Evolutionary conservation across 2,113 vertebrate genomes (phyloP).

Genomic region (Oceanodroma tethys): DNA sequence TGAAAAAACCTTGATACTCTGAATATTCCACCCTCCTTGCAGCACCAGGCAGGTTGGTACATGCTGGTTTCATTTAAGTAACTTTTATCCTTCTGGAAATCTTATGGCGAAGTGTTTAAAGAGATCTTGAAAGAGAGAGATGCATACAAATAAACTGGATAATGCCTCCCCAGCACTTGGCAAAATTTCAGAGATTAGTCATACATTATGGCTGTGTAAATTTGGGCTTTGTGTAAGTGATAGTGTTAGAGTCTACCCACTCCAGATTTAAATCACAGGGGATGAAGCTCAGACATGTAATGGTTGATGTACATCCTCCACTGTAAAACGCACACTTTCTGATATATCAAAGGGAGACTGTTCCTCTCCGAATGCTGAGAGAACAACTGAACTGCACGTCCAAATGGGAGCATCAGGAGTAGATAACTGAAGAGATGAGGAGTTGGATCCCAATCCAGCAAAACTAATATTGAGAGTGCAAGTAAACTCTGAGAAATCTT

Average conservation of each 20-base stretch:
- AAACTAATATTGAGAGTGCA: background rate
- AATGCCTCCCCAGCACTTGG: conserved; percentile 18
- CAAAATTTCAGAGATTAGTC: conserved; percentile 30
- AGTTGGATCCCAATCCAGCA: background rate
- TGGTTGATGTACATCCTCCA: background rate
- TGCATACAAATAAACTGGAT: conserved; percentile 13
- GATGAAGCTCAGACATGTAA: background rate
- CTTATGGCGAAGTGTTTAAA: background rate
- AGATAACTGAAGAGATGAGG: background rate
- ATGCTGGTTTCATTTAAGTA: background rate
- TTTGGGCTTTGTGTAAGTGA: background rate
- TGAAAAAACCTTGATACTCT: background rate
- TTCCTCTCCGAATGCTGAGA: background rate
- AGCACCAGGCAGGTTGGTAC: background rate
- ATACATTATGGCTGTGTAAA: background rate
- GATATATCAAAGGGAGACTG: background rate
- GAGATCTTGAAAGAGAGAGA: conserved; percentile 5
- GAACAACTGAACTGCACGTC: background rate
- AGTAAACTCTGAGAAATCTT: background rate
- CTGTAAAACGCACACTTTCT: background rate
- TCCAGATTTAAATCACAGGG: background rate
- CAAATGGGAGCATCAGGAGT: background rate
- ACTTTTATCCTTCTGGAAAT: conserved; percentile 4
- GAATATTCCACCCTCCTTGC: background rate
- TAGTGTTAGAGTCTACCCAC: background rate